Evolutionary conservation across 1,140 invertebrate genomes (phyloP).

Genomic region (Leptopilina clavipes): DNA sequence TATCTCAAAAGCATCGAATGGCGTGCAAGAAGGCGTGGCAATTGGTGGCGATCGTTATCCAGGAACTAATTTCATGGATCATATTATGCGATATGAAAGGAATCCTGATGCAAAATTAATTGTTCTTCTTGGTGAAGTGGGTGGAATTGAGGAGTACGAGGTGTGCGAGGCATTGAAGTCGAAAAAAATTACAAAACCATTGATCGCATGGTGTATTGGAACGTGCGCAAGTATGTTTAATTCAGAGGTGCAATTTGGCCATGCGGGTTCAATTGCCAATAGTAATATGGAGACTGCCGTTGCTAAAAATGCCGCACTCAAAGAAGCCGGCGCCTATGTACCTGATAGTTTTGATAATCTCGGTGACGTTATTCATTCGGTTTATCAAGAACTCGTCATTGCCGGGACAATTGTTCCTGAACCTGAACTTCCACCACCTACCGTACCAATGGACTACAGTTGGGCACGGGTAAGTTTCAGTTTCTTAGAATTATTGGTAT

Average conservation of each 20-base stretch:
- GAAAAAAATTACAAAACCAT: slow-evolving; percentile 91
- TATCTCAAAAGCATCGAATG: slow-evolving; percentile 96
- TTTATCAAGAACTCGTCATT: slow-evolving; percentile 88
- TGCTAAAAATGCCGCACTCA: slow-evolving; percentile 92
- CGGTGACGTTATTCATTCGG: slow-evolving; percentile 83
- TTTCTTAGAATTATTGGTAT: too few species aligned
- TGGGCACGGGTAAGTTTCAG: slow-evolving; percentile 90
- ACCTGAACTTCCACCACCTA: slow-evolving; percentile 96
- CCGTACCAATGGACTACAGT: slow-evolving; percentile 99
- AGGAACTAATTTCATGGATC: slow-evolving; percentile 98
- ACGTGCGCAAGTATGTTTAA: slow-evolving; percentile 95
- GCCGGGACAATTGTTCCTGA: slow-evolving; percentile 89
- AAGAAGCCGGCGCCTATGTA: slow-evolving; percentile 89
- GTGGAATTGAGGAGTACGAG: slow-evolving; percentile 99
- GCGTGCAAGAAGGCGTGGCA: slow-evolving; percentile 98
- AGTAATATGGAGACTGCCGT: slow-evolving; percentile 95
- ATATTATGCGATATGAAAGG: slow-evolving; percentile 90
- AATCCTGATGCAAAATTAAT: slow-evolving; percentile 93
- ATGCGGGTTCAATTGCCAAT: slow-evolving; percentile 98
- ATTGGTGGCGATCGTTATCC: slow-evolving; percentile 99
- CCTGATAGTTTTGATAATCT: slow-evolving; percentile 95
- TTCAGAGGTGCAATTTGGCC: slow-evolving; percentile 99
- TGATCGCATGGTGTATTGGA: slow-evolving; percentile 99
- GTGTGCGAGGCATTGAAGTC: slow-evolving; percentile 92
- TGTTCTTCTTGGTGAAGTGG: slow-evolving; percentile 97